These are phyloP conservation scores for Cercocebus atys DNA, from an alignment of 2,113 vertebrate genomes.

Conservation along the genomic window DNA sequence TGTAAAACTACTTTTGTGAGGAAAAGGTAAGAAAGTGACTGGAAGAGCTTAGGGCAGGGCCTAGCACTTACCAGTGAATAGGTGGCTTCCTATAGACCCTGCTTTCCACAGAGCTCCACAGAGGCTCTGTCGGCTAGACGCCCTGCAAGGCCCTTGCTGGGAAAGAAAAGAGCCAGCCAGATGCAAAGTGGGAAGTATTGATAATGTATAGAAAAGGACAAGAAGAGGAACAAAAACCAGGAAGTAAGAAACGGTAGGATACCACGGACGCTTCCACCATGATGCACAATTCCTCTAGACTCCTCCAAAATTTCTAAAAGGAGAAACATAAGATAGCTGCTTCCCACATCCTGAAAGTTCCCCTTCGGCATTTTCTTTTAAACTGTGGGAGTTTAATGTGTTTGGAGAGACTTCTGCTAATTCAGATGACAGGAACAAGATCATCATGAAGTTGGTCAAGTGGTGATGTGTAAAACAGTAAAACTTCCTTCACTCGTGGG, in stretches of 20 bases:
- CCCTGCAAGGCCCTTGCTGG: not conserved
- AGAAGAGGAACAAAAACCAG: not conserved
- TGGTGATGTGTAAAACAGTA: no score
- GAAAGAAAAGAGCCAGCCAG: not conserved
- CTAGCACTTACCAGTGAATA: not conserved
- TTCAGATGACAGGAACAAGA: not conserved
- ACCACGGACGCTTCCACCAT: accelerated
- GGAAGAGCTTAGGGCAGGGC: not conserved
- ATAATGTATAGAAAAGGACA: not conserved
- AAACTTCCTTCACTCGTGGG: not conserved
- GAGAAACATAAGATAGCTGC: not conserved
- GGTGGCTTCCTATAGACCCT: not conserved
- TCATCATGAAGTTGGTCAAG: not conserved
- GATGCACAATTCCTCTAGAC: accelerated
- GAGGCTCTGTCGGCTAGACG: not conserved
- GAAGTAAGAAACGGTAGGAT: not conserved
- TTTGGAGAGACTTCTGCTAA: not conserved
- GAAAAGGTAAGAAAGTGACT: not conserved
- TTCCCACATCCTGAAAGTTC: not conserved
- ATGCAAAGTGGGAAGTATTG: no score
- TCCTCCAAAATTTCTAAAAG: not conserved
- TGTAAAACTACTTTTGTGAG: not conserved
- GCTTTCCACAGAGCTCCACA: not conserved
- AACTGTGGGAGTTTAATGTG: not conserved
- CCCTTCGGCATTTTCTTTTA: not conserved